Percentiles rank a stretch among this genome's conserved stretches.
Conservation (phyloP, 2,113 vertebrate genomes). For the Sinocyclocheilus maitianheensis region DNA sequence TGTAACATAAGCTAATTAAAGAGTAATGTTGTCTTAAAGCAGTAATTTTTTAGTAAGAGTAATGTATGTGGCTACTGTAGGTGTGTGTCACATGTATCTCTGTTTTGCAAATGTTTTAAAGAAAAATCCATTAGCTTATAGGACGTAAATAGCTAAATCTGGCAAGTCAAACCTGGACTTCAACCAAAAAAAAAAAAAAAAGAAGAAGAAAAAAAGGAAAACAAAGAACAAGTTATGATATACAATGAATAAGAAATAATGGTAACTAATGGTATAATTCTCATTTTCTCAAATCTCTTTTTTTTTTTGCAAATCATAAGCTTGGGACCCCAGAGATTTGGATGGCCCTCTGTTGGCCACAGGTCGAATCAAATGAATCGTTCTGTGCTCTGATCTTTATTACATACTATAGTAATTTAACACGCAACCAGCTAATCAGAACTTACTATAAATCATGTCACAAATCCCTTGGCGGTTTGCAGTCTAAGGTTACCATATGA, state of each 20-base stretch:
- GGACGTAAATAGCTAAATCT: neutral
- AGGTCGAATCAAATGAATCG: neutral
- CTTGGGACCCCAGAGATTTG: neutral
- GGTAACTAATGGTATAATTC: too few relatives aligned
- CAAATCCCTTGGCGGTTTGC: neutral
- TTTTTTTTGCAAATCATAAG: neutral
- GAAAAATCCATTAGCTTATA: neutral
- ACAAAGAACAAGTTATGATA: neutral
- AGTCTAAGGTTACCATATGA: constrained; percentile 5
- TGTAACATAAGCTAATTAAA: neutral
- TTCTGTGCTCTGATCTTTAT: neutral
- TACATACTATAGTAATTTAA: neutral
- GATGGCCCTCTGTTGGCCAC: neutral
- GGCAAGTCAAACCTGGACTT: neutral
- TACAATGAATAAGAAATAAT: neutral
- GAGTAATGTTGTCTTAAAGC: neutral
- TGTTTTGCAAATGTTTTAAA: neutral
- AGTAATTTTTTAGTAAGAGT: neutral
- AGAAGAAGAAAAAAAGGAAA: too few relatives aligned
- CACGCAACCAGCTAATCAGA: neutral
- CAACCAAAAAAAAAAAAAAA: neutral
- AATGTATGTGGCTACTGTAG: neutral
- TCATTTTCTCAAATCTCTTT: too few relatives aligned
- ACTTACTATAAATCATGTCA: neutral
- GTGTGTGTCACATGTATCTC: neutral